phyloP scores from a whole-genome alignment of 2,113 vertebrate genomes.

The Otolemur garnettii region DNA sequence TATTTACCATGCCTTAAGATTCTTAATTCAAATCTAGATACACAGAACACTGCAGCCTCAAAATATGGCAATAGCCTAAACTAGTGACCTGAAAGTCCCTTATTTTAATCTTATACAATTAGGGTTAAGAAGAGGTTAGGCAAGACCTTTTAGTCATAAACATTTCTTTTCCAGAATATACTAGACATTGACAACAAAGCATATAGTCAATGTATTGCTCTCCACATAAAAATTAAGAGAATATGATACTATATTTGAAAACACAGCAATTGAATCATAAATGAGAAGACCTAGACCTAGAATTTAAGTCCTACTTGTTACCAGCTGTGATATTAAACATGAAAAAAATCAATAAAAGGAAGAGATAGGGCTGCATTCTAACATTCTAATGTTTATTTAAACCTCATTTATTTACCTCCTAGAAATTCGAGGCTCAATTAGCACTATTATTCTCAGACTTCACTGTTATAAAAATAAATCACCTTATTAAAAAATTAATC shows the following conservation, averaged over 20 bases:
- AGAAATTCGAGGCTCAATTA: background rate
- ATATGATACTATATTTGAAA: background rate
- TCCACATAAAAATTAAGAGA: background rate
- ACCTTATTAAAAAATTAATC: conserved; percentile 54
- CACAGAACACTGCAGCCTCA: background rate
- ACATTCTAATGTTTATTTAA: background rate
- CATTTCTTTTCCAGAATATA: conserved; percentile 30
- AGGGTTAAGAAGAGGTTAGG: background rate
- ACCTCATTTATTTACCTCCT: background rate
- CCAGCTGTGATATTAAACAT: conserved; percentile 1
- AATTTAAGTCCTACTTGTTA: conserved; percentile 28
- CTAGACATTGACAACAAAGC: background rate
- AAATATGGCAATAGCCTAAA: background rate
- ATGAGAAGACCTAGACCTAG: background rate
- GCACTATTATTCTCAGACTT: background rate
- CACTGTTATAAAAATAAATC: conserved; percentile 12
- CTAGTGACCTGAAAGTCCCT: background rate
- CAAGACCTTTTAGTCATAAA: background rate
- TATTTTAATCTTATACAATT: background rate
- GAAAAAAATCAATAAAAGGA: background rate
- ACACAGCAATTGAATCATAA: background rate
- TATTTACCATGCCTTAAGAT: background rate
- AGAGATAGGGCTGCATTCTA: background rate
- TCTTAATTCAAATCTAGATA: conserved; percentile 53
- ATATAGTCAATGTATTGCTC: background rate